Conservation (phyloP, 2,888 invertebrate species). For the Apotomis capreana region DNA sequence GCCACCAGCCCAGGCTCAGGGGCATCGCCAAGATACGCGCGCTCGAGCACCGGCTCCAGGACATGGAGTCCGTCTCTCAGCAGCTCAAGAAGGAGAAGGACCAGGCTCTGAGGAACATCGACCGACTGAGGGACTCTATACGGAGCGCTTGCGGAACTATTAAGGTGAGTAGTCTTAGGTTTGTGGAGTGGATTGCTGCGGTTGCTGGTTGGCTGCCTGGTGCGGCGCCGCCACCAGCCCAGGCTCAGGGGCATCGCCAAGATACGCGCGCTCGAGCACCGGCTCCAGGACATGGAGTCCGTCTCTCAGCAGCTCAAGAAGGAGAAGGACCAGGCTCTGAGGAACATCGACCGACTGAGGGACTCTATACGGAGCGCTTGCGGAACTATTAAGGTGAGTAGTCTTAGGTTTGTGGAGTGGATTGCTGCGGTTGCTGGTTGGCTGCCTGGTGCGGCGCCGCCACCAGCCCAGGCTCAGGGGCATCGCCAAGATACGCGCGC, state of each 20-base stretch:
- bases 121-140: conserved; percentile 88
- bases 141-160: conserved; percentile 87
- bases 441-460: conserved; percentile 86
- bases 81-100: conserved; percentile 92
- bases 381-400: conserved; percentile 87
- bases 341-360: conserved; percentile 89
- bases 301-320: conserved; percentile 90
- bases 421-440: no score
- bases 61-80: conserved; percentile 88
- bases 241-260: conserved; percentile 90
- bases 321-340: conserved; percentile 87
- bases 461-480: conserved; percentile 92
- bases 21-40: conserved; percentile 90
- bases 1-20: conserved; percentile 90
- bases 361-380: conserved; percentile 87
- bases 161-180: conserved; percentile 78
- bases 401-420: no score
- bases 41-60: conserved; percentile 87
- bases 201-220: conserved; percentile 79
- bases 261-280: conserved; percentile 88
- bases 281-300: conserved; percentile 87
- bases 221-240: conserved; percentile 88
- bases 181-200: no score
- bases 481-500: conserved; percentile 89
- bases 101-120: conserved; percentile 87